Conservation (phyloP, 2,797 vertebrate species). For the Diplodus sargus region DNA sequence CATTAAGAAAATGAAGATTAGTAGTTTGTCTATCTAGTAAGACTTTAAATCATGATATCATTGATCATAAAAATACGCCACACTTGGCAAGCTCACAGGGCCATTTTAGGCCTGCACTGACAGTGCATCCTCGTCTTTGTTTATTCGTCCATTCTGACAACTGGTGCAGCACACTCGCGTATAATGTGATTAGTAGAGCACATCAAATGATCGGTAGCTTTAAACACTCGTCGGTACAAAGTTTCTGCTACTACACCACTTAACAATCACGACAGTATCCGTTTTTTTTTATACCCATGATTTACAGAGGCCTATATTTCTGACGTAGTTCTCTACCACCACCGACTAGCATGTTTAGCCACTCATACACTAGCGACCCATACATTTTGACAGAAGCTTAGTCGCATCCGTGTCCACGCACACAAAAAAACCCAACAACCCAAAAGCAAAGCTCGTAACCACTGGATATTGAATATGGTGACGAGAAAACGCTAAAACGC, state of each 20-base stretch:
- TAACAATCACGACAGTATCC: constrained; percentile 34
- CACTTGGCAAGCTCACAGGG: constrained; percentile 83
- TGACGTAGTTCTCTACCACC: constrained; percentile 82
- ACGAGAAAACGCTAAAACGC: neutral
- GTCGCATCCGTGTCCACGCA: constrained; percentile 8
- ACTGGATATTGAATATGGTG: neutral
- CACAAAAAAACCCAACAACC: neutral
- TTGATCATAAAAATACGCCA: constrained; percentile 85
- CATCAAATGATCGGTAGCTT: constrained; percentile 34
- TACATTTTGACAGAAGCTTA: constrained; percentile 63
- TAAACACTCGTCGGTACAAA: neutral
- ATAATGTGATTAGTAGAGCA: constrained; percentile 36
- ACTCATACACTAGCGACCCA: constrained; percentile 58
- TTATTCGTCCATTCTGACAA: constrained; percentile 80
- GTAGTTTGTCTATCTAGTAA: neutral
- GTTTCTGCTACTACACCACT: constrained; percentile 17
- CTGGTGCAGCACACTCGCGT: constrained; percentile 52
- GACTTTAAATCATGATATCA: constrained; percentile 43
- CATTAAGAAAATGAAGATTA: neutral
- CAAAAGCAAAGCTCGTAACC: neutral
- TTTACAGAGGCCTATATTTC: constrained; percentile 81
- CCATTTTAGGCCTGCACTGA: constrained; percentile 86
- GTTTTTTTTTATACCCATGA: constrained; percentile 57
- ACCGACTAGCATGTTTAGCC: constrained; percentile 78
- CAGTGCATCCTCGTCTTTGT: constrained; percentile 84